Conservation (phyloP, 2,888 invertebrate species). For the Branchellion lobata region DNA sequence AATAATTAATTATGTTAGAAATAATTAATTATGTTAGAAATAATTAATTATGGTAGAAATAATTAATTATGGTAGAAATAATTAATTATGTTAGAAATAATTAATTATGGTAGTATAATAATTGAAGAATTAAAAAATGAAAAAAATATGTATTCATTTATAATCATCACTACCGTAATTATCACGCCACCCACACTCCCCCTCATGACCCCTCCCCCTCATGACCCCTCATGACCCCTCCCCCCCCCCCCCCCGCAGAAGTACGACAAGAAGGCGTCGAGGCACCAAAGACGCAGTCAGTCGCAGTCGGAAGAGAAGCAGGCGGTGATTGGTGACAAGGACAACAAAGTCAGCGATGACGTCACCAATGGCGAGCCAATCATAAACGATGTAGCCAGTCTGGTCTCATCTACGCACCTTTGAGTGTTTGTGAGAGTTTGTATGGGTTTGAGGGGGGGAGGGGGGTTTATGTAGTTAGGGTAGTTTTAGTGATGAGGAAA, state of each 20-base stretch:
- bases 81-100: no score
- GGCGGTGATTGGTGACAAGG: not conserved
- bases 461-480: not conserved
- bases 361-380: constrained; percentile 9
- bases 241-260: not conserved
- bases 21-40: no score
- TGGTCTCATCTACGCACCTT: constrained; percentile 28
- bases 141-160: no score
- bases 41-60: no score
- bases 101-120: no score
- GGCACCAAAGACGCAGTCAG: constrained; percentile 22
- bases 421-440: not conserved
- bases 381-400: constrained; percentile 35
- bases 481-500: no score
- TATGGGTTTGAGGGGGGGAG: not conserved
- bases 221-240: not conserved
- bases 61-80: no score
- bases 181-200: not conserved
- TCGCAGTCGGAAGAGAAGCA: constrained; percentile 28
- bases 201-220: not conserved
- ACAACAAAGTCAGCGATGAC: constrained; percentile 23
- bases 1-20: no score
- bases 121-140: no score
- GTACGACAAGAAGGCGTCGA: constrained; percentile 12
- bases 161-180: no score